Evolutionary conservation across 2,888 invertebrate genomes (phyloP).

Genomic region (Andrena flavipes): DNA sequence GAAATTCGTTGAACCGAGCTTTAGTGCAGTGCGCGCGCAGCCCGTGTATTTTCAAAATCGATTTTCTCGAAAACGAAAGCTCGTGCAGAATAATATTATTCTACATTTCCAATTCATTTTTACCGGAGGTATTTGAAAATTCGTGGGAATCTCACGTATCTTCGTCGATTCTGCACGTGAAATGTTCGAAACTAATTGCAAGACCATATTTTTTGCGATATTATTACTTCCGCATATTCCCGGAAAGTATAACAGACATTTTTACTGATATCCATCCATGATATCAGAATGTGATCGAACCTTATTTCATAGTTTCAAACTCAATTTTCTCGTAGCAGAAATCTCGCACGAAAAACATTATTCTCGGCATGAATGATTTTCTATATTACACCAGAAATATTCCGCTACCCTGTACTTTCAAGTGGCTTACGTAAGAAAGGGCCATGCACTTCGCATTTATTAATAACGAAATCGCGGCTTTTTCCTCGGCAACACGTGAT

Average conservation of each 20-base stretch:
- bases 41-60: conserved; percentile 32
- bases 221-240: too few species aligned
- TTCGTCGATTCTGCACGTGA: too few species aligned
- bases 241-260: too few species aligned
- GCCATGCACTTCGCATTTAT: conserved; percentile 43
- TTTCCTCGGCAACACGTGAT: conserved; percentile 43
- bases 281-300: too few species aligned
- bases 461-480: conserved; percentile 38
- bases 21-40: conserved; percentile 27
- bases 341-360: background rate
- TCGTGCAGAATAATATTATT: conserved; percentile 33
- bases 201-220: too few species aligned
- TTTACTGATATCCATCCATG: too few species aligned
- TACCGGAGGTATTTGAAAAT: background rate
- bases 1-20: conserved; percentile 36
- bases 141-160: too few species aligned
- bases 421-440: background rate
- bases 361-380: background rate
- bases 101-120: conserved; percentile 30
- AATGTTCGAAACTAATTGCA: too few species aligned
- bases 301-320: too few species aligned
- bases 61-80: conserved; percentile 26
- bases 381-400: background rate
- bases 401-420: background rate
- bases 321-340: too few species aligned